Base-by-base conservation (phyloP, 2,888 invertebrate species). In the Lymantria monacha region DNA sequence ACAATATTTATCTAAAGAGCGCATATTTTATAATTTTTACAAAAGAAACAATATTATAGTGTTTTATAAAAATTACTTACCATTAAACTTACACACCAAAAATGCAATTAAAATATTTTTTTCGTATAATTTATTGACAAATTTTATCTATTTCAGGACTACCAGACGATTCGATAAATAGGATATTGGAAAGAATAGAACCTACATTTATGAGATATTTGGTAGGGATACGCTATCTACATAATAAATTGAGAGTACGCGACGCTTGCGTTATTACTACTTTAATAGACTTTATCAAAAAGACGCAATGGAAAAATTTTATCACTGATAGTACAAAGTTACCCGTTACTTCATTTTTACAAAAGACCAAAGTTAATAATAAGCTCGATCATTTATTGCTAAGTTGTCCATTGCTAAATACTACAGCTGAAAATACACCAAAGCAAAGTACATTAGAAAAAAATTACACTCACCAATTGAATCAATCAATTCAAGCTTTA, bases 161-260 rank as follows among this genome's bases (percentile, higher is more conserved):
- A 58, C 85, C 88, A 11, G 69, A 73, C 22, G 62, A 76, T 15
- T 78, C 84, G 0, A 65, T 87, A 37, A 58, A 74, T 36, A 82
- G 67, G 44, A 74, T 88, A 63, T 55, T 90, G 41, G 78, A 84
- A 63, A 75, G 61, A 50, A 81, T 90, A 50, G 74, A 87, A 65
- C 89, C 89, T 48, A 61, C 74, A 40, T 87, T 73, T 56, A 85
- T 90, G 84, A 80, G 69, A 59, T 70, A 82, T 48, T 56, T 81
- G 1, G 62, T 91, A 42, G 85, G 83, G 30, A 57, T 66, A 38
- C 33, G 72, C 36, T 78, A 83, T 55, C 37, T 81, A 12, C 69
- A 81, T 50, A 66, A 63, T 11, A 45, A 85, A 46, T 61, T 84
- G 0, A 46, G 57, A 8, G 70, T 70, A 37, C 49, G 74, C 31